phyloP scores from a whole-genome alignment of 2,113 vertebrate species.

The Oryzias woworae region DNA sequence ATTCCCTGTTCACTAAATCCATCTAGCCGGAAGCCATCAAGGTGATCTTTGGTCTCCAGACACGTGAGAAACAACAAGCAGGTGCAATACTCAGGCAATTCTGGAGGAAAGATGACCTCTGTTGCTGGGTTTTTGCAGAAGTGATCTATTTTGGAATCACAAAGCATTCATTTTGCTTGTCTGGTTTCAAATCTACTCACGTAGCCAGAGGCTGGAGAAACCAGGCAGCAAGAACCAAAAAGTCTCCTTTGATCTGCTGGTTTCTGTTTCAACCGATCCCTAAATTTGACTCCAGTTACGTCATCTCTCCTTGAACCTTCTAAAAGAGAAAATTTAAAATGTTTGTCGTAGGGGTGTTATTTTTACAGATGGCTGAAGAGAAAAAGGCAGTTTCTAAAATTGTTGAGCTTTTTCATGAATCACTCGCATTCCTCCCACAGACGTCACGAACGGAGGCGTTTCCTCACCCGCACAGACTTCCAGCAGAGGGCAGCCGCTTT shows the following conservation, averaged over 20 bases:
- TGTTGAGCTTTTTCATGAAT: constrained; percentile 17
- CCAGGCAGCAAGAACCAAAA: constrained; percentile 2
- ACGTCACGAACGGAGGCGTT: constrained; percentile 80
- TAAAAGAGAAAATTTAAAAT: constrained; percentile 1
- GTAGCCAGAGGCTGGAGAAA: constrained; percentile 27
- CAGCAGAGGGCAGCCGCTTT: constrained; percentile 72
- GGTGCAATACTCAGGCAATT: constrained; percentile 6
- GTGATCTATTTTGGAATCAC: constrained; percentile 59
- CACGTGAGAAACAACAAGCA: too few relatives aligned
- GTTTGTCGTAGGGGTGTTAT: neutral
- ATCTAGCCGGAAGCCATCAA: neutral
- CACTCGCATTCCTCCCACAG: constrained; percentile 61
- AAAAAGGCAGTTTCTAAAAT: neutral
- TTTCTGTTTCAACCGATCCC: neutral
- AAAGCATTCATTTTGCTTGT: constrained; percentile 41
- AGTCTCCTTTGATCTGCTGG: constrained; percentile 6
- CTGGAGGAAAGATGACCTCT: constrained; percentile 5
- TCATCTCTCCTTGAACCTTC: neutral
- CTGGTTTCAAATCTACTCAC: constrained; percentile 29
- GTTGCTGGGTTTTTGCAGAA: constrained; percentile 50
- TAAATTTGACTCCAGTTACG: neutral
- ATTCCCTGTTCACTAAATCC: constrained; percentile 3
- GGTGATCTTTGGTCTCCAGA: neutral
- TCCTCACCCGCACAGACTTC: constrained; percentile 78
- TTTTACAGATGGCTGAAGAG: neutral